Conservation (phyloP, 2,888 invertebrate genomes). For the Temnothorax ravouxi region DNA sequence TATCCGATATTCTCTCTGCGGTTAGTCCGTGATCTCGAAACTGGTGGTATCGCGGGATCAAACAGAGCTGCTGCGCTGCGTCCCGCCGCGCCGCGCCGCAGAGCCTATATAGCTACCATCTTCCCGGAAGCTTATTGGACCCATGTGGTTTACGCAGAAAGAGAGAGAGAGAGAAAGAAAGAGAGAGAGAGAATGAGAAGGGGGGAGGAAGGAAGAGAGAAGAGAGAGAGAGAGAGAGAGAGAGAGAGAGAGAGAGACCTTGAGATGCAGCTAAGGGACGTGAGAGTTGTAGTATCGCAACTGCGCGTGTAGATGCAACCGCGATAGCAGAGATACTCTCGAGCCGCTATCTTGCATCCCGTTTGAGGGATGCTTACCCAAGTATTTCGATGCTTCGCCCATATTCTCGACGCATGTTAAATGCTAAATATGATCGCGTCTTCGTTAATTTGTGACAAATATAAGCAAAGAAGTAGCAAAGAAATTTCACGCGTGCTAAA, state of each 20-base stretch:
- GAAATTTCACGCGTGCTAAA: neutral
- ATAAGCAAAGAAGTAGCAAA: neutral
- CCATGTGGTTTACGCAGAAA: conserved; percentile 70
- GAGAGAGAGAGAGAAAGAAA: conserved; percentile 48
- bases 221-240: neutral
- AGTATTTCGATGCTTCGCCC: conserved; percentile 13
- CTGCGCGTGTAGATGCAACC: conserved; percentile 21
- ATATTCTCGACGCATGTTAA: neutral
- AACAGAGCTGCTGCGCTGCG: conserved; percentile 68
- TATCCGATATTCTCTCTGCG: conserved; percentile 77
- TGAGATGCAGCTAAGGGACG: conserved; percentile 22
- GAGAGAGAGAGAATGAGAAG: neutral
- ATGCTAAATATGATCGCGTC: neutral
- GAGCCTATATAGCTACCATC: conserved; percentile 67
- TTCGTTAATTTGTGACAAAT: conserved; percentile 1
- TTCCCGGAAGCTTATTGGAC: conserved; percentile 75
- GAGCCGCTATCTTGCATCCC: neutral
- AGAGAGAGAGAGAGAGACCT: conserved; percentile 32
- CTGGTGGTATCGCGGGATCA: conserved; percentile 73
- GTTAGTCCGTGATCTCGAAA: conserved; percentile 73
- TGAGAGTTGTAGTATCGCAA: conserved; percentile 29
- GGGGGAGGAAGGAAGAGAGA: too few relatives aligned
- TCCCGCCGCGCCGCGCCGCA: conserved; percentile 62
- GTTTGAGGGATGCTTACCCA: conserved; percentile 17
- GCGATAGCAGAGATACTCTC: conserved; percentile 17